Conservation (phyloP, 2,888 invertebrate species). For the Crepidodera aurea region DNA sequence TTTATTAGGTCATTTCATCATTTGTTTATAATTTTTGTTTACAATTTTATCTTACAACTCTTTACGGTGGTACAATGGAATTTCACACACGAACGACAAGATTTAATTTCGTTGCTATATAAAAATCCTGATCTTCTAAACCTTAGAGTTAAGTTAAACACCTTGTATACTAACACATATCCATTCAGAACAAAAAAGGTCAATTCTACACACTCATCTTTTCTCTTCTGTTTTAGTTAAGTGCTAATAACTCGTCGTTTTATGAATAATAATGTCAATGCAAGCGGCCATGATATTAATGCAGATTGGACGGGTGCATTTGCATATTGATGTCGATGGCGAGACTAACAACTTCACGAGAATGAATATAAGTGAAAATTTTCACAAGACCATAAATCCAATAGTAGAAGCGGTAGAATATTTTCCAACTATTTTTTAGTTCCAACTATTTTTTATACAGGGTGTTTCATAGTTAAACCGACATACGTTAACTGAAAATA, state of each 20-base stretch:
- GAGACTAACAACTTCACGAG: constrained; percentile 7
- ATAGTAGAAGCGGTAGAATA: background rate
- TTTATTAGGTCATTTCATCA: no score
- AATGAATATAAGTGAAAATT: constrained; percentile 19
- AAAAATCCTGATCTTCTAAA: no score
- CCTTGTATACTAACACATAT: background rate
- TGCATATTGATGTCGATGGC: constrained; percentile 40
- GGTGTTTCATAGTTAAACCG: no score
- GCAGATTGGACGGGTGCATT: constrained; percentile 43
- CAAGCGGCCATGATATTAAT: constrained; percentile 38
- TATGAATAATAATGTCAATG: constrained; percentile 25
- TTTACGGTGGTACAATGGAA: no score
- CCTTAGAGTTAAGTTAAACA: no score
- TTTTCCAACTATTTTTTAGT: no score
- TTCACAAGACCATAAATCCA: background rate
- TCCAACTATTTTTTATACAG: no score
- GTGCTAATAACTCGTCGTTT: constrained; percentile 26
- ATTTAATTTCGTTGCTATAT: no score
- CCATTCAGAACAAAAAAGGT: background rate
- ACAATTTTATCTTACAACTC: no score
- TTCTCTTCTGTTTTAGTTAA: background rate
- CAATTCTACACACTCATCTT: background rate
- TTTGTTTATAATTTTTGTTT: no score
- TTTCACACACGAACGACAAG: no score
- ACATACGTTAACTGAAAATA: no score